These are phyloP conservation scores for Thalassoma bifasciatum DNA, from an alignment of 2,113 vertebrate genomes.

Conservation along the genomic window DNA sequence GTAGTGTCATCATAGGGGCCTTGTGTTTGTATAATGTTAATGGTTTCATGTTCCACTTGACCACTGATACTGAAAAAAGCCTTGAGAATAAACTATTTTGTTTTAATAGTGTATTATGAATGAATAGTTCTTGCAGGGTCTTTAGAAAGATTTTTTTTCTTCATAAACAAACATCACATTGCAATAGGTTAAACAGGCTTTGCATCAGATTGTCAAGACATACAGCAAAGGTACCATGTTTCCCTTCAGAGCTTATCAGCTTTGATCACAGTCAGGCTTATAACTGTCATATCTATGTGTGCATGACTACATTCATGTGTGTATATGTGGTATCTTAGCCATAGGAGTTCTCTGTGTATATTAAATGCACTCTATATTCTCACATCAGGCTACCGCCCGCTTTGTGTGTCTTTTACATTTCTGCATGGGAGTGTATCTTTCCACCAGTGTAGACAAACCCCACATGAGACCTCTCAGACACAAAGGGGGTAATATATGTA, in stretches of 20 bases:
- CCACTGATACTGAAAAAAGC: no score
- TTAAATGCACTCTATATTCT: conserved; percentile 16
- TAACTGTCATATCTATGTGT: conserved; percentile 11
- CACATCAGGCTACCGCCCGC: not conserved
- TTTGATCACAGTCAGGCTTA: conserved; percentile 53
- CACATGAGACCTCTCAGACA: conserved; percentile 76
- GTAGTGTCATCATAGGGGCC: no score
- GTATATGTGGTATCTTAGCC: not conserved
- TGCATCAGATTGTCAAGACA: conserved; percentile 2
- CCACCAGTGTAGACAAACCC: conserved; percentile 50
- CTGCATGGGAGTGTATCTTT: not conserved
- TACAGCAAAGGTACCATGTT: conserved; percentile 35
- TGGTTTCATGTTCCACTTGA: not conserved
- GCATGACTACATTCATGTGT: not conserved
- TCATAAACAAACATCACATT: not conserved
- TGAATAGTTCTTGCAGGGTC: not conserved
- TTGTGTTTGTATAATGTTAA: no score
- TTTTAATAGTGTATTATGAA: not conserved
- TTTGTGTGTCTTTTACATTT: conserved; percentile 1
- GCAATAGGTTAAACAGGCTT: not conserved
- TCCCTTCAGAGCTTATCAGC: conserved; percentile 44
- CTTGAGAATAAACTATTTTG: no score
- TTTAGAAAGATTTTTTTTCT: not conserved
- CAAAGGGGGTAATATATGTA: conserved; percentile 82
- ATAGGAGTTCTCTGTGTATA: conserved; percentile 1